A percentile compares a stretch with the other conserved stretches of the same genome.
Evolutionary conservation across 1,140 invertebrate species (phyloP).

Genomic region (Philotrypesis tridentata): DNA sequence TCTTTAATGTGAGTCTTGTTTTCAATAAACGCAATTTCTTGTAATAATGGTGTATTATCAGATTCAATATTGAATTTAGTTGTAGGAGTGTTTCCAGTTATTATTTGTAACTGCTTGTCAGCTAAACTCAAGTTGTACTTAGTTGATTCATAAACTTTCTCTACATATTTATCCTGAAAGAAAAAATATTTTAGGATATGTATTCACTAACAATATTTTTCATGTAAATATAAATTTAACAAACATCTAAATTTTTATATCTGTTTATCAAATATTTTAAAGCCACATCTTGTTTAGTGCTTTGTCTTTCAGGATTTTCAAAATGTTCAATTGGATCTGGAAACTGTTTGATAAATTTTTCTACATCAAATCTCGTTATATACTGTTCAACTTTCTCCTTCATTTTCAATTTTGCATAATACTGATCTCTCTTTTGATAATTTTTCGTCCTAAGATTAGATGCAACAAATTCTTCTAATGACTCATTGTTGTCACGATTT

Average conservation of each 20-base stretch:
- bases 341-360: slow-evolving; percentile 75
- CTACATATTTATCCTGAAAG: slow-evolving; percentile 48
- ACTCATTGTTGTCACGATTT: slow-evolving; percentile 29
- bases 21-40: slow-evolving; percentile 74
- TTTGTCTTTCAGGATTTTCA: slow-evolving; percentile 65
- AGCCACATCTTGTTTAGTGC: slow-evolving; percentile 55
- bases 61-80: slow-evolving; percentile 46
- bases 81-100: slow-evolving; percentile 20
- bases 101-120: slow-evolving; percentile 52
- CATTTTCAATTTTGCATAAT: slow-evolving; percentile 64
- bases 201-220: neutral
- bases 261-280: slow-evolving; percentile 66
- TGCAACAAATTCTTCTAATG: slow-evolving; percentile 52
- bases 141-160: slow-evolving; percentile 49
- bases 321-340: slow-evolving; percentile 75
- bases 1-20: slow-evolving; percentile 71
- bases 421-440: slow-evolving; percentile 61
- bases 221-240: neutral
- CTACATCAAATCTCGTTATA: slow-evolving; percentile 69
- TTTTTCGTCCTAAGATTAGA: slow-evolving; percentile 42
- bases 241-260: neutral
- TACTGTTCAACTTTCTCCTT: slow-evolving; percentile 67
- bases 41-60: slow-evolving; percentile 68
- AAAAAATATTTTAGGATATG: slow-evolving; percentile 3
- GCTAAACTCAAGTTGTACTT: slow-evolving; percentile 63